Evolutionary conservation across 2,797 vertebrate genomes (phyloP).

Genomic region (Pseudotriccus pelzelni): DNA sequence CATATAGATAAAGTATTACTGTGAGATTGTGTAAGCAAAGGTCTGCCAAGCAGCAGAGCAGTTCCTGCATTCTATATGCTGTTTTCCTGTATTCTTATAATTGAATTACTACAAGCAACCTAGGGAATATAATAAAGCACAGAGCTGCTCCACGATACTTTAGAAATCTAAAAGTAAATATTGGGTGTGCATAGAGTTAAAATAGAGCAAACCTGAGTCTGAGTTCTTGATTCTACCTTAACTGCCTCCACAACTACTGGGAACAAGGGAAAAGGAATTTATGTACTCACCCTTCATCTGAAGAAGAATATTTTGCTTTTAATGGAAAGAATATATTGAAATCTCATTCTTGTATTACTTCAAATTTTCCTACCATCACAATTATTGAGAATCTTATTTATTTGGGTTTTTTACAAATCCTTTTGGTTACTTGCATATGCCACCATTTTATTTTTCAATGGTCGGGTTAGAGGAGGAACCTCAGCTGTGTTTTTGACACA

Average conservation of each 20-base stretch:
- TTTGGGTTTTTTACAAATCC: neutral
- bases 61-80: neutral
- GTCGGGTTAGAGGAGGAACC: neutral
- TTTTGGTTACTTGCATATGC: neutral
- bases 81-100: neutral
- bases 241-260: neutral
- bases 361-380: neutral
- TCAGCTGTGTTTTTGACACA: conserved; percentile 20
- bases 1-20: neutral
- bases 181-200: neutral
- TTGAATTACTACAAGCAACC: neutral
- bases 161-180: neutral
- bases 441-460: conserved; percentile 11
- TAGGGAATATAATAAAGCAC: neutral
- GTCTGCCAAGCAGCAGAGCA: neutral
- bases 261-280: neutral
- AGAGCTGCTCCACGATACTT: neutral
- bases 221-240: neutral
- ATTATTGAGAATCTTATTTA: neutral
- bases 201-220: neutral
- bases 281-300: neutral
- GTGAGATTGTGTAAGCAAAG: neutral
- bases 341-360: neutral
- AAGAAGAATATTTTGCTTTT: conserved; percentile 15
- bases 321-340: neutral